phyloP scores from a whole-genome alignment of 1,140 invertebrate genomes.

The Lepeophtheirus salmonis region DNA sequence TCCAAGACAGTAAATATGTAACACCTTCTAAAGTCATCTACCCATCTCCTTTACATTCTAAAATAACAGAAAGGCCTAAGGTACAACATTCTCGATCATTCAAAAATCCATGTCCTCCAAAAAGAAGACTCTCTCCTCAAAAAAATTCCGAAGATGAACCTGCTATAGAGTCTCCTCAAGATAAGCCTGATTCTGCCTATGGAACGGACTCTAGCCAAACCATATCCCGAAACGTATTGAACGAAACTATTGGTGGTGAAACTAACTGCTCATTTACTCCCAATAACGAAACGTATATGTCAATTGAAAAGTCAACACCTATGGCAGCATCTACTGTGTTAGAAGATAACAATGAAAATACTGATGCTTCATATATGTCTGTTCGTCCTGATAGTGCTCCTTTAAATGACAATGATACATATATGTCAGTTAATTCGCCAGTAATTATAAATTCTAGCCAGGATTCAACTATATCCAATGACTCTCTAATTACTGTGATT shows the following conservation, averaged over 20 bases:
- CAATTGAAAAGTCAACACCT: not conserved
- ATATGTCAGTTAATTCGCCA: not conserved
- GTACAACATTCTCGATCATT: slow-evolving; percentile 11
- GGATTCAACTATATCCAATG: not conserved
- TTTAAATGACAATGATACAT: not conserved
- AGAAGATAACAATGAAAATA: not conserved
- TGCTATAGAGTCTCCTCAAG: not conserved
- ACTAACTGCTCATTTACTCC: not conserved
- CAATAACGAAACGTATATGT: slow-evolving; percentile 19
- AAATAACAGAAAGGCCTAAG: not conserved
- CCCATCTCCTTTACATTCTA: not conserved
- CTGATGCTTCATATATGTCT: not conserved
- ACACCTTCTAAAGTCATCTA: not conserved
- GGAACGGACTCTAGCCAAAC: slow-evolving; percentile 16
- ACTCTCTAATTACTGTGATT: slow-evolving; percentile 10
- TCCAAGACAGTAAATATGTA: not conserved
- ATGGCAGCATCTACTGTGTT: not conserved
- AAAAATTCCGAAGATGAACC: not conserved
- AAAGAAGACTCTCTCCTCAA: slow-evolving; percentile 2
- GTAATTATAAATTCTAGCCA: slow-evolving; percentile 3
- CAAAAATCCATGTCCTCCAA: slow-evolving; percentile 7
- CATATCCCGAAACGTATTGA: slow-evolving; percentile 1
- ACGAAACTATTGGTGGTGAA: not conserved
- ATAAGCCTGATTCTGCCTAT: slow-evolving; percentile 14
- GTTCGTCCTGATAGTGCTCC: not conserved